Evolutionary conservation across 2,888 invertebrate species (phyloP), one percentile per base, ranked within the genome.

Genomic region (Conops quadrifasciatus): DNA sequence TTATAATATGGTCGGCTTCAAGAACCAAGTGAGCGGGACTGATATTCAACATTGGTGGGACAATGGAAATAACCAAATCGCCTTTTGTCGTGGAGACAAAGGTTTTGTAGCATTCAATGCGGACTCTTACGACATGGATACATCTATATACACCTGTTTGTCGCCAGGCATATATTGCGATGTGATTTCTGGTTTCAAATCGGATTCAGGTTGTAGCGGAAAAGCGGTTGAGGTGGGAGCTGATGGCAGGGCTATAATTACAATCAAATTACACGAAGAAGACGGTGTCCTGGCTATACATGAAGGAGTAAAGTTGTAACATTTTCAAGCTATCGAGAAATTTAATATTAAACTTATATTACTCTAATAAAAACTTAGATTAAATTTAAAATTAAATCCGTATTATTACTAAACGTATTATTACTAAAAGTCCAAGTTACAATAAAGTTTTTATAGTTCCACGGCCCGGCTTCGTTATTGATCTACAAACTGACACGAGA

Each of bases 81-180:
- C 94, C 0, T 96, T 95, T 87, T 92, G 93, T 78, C 90, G 95
- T 16, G 94, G 94, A 0, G 88, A 89, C 68, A 88, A 87, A 74
- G 94, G 88, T 11, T 95, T 95, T 81, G 85, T 94, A 16, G 94
- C 92, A 11, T 90, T 95, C 79, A 95, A 94, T 80, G 89, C 88
- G 51, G 92, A 93, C 24, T 87, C 87, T 77, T 79, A 75, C 58
- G 89, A 90, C 77, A 79, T 94, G 45, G 89, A 89, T 70, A 86
- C 87, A 76, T 88, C 83, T 2, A 75, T 83, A 1, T 84, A 90
- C 85, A 93, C 92, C 0, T 91, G 91, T 70, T 88, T 96, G 16
- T 91, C 93, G 5, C 87, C 90, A 64, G 96, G 96, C 45, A 88
- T 80, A 0, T 96, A 96, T 84, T 96, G 96, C 82, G 96, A 96